Conservation (phyloP, 2,113 vertebrate genomes). For the Microtus richardsoni region DNA sequence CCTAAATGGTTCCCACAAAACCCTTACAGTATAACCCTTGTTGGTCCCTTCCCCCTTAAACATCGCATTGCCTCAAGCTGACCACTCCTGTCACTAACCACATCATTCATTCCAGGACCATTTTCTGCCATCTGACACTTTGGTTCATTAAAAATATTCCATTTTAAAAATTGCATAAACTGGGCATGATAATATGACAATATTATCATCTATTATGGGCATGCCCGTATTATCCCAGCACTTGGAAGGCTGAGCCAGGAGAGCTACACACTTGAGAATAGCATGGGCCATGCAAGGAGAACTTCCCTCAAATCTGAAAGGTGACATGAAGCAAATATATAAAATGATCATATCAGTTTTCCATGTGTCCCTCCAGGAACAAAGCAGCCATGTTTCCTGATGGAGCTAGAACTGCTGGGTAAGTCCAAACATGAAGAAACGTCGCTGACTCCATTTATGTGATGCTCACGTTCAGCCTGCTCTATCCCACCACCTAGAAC, state of each 20-base stretch:
- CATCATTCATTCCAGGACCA: neutral
- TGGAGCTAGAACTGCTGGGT: too few relatives aligned
- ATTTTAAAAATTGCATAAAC: neutral
- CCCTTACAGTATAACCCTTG: neutral
- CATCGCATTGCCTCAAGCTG: neutral
- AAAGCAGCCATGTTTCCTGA: neutral
- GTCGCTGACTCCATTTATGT: neutral
- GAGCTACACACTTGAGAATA: neutral
- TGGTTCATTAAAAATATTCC: neutral
- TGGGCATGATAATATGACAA: neutral
- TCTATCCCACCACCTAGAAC: neutral
- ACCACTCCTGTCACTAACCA: neutral
- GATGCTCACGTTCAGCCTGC: accelerated
- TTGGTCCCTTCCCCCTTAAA: neutral
- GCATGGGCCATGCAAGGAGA: neutral
- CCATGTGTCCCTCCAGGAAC: neutral
- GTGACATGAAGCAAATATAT: neutral
- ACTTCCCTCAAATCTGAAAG: neutral
- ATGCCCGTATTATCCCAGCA: neutral
- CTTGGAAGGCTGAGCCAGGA: neutral
- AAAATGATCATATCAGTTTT: neutral
- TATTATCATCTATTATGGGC: too few relatives aligned
- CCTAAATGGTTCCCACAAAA: neutral
- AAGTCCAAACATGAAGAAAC: neutral
- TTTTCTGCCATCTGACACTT: neutral